phyloP scores from a whole-genome alignment of 2,797 vertebrate genomes.

The Bradypus variegatus region DNA sequence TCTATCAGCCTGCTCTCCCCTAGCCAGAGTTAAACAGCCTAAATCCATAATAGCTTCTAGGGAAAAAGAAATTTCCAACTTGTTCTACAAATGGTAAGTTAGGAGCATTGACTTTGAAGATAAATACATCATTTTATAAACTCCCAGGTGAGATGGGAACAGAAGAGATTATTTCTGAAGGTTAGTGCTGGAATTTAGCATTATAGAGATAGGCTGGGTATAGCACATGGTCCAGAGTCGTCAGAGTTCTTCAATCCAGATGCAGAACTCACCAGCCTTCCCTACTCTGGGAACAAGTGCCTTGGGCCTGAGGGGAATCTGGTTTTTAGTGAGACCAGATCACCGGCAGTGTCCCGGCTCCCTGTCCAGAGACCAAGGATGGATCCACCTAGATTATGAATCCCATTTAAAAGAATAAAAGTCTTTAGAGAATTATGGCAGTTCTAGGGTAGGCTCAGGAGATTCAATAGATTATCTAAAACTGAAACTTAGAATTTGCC shows the following conservation, averaged over 20 bases:
- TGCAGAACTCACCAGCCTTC: not conserved
- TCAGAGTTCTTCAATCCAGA: slow-evolving; percentile 2
- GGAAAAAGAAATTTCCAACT: not conserved
- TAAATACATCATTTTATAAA: not conserved
- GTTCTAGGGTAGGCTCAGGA: not conserved
- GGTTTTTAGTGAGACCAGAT: not conserved
- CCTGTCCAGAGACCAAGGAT: not conserved
- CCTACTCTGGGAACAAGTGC: not conserved
- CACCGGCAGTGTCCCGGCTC: not conserved
- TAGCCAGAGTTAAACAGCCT: not conserved
- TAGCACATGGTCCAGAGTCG: not conserved
- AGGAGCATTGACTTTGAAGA: not conserved
- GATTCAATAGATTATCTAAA: not conserved
- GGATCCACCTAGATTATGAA: not conserved
- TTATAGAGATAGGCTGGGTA: not conserved
- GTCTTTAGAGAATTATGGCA: not conserved
- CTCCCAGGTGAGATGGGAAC: not conserved
- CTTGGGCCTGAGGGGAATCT: not conserved
- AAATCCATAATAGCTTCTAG: not conserved
- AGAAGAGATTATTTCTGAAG: slow-evolving; percentile 1
- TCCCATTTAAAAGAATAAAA: not conserved
- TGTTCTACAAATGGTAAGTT: not conserved
- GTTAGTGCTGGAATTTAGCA: not conserved
- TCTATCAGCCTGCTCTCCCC: not conserved
- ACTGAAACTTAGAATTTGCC: not conserved